These are phyloP conservation scores for Norana najaformis DNA, from an alignment of 2,888 invertebrate genomes.

Conservation along the genomic window DNA sequence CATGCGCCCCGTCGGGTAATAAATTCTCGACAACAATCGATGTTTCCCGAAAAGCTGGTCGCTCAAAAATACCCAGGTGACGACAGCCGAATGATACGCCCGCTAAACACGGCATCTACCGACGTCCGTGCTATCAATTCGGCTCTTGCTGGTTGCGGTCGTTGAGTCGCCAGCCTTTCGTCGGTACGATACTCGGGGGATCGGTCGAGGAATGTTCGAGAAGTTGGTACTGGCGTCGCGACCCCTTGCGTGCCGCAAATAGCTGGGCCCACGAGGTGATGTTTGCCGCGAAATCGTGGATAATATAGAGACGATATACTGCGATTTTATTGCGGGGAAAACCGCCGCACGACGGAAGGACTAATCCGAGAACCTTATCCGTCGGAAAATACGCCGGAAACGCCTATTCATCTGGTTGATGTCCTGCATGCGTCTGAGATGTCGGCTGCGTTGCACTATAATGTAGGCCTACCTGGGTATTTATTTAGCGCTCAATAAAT, in stretches of 20 bases:
- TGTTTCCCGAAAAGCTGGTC: not conserved
- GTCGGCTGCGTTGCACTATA: not conserved
- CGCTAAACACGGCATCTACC: slow-evolving; percentile 5
- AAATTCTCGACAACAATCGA: not conserved
- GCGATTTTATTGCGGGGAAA: slow-evolving; percentile 13
- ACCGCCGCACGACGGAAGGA: not conserved
- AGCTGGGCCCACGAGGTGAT: not conserved
- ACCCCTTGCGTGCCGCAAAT: slow-evolving; percentile 13
- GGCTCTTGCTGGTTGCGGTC: not conserved
- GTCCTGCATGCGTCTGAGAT: not conserved
- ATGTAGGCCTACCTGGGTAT: slow-evolving; percentile 1
- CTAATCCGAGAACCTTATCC: not conserved
- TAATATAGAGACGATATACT: not conserved
- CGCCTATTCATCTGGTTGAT: not conserved
- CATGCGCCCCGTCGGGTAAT: not conserved
- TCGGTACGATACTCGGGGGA: not conserved
- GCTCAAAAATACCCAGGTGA: not conserved
- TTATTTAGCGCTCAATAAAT: not conserved
- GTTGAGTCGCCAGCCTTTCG: not conserved
- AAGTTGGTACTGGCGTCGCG: not conserved
- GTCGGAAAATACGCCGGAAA: not conserved
- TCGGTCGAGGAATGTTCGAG: not conserved
- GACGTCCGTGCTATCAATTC: not conserved
- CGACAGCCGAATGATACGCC: not conserved
- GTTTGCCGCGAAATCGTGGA: not conserved